Evolutionary conservation across 2,113 vertebrate genomes (phyloP).

Genomic region (Stercorarius parasiticus): DNA sequence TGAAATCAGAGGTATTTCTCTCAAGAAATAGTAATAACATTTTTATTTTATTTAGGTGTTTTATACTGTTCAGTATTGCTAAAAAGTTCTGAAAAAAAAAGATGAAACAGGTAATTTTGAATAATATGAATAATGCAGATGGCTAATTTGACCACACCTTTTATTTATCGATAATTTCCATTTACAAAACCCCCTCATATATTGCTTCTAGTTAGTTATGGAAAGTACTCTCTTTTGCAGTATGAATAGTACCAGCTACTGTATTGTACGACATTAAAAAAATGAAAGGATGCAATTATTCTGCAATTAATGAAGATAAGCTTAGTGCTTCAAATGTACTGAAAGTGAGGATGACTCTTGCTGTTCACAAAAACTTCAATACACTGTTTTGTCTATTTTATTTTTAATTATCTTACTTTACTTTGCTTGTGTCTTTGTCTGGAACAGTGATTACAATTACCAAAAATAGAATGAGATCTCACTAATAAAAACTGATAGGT

Average conservation of each 20-base stretch:
- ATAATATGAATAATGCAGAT: not conserved
- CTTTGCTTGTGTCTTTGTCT: not conserved
- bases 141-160: not conserved
- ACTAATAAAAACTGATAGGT: not conserved
- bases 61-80: not conserved
- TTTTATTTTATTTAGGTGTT: not conserved
- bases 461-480: not conserved
- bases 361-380: not conserved
- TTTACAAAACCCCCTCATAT: not conserved
- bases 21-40: not conserved
- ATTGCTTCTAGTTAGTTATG: not conserved
- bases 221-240: not conserved
- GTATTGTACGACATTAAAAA: not conserved
- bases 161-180: not conserved
- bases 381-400: not conserved
- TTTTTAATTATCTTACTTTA: not conserved
- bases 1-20: not conserved
- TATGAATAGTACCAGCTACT: not conserved
- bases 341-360: not conserved
- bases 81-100: not conserved
- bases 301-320: not conserved
- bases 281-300: not conserved
- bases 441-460: not conserved
- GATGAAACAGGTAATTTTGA: not conserved
- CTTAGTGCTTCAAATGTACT: not conserved